Base-by-base conservation (phyloP, 2,113 vertebrate genomes). In the Ptilorrhoa leucosticta region DNA sequence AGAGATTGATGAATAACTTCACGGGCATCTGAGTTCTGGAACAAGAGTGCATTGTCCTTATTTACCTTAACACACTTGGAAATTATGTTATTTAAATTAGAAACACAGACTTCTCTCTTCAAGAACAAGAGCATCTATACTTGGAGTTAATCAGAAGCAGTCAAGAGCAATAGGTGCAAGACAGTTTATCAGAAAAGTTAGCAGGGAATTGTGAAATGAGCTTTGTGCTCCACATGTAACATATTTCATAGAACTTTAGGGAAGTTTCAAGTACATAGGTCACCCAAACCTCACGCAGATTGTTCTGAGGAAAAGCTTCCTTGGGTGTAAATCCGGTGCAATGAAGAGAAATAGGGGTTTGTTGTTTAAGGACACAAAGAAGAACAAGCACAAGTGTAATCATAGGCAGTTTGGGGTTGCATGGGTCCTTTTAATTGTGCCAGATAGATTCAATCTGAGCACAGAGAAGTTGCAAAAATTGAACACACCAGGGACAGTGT, bases 1-100 rank as follows among this genome's bases (percentile, higher is more conserved):
- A 95, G 89, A 91, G 83, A 96, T 93, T 96, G 94, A 96, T 96
- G 94, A 96, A 95, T 94, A 96, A 94, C 96, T 96, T 94, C 91
- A 92, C 24, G 45, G 89, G 65, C 81, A 79, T 96, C 71, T 47
- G 47, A 88, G 83, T 84, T 76, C 73, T 75, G 73, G 69, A 94
- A 97, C 89, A 94, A 91, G 83, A 87, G 73, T 64, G 81, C 89
- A 94, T 96, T 95, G 94, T 97, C 66, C 65, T 63, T 95, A 64
- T 95, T 94, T 97, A 96, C 89, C 93, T 95, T 96, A 94, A 93
- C 56, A 87, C 77, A 76, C 57, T 93, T 2, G 0, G 14, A 93
- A 96, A 97, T 94, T 53, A 85, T 45, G 57, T 82, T 94, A 91
- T 87, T 94, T 81, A 93, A 95, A 95, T 95, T 87, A 94, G 89